Evolutionary conservation across 35 echinoderm and acorn worm genomes (phyloP).

Genomic region (Ophioderma brevispina): DNA sequence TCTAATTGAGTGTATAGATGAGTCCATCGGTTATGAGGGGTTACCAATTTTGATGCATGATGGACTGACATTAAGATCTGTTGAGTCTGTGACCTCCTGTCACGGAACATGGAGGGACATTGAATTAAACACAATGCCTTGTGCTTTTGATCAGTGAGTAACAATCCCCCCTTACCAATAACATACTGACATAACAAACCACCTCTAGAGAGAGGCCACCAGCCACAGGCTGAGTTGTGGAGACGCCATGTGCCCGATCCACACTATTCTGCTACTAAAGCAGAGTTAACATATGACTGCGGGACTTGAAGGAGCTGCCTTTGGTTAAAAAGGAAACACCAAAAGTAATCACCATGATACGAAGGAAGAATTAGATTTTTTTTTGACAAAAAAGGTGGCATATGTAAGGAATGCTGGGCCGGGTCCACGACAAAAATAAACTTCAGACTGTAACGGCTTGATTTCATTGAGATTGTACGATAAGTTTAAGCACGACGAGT

Average conservation of each 20-base stretch:
- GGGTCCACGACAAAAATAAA: no score
- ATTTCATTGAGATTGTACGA: no score
- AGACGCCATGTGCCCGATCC: neutral
- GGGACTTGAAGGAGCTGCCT: neutral
- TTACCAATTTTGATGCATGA: neutral
- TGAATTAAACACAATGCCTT: neutral
- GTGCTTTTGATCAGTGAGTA: neutral
- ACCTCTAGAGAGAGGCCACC: neutral
- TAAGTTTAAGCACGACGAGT: no score
- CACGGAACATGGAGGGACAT: neutral
- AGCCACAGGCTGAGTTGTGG: no score
- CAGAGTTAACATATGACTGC: neutral
- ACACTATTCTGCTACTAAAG: neutral
- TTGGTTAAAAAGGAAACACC: neutral
- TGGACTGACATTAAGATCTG: neutral
- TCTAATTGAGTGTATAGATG: no score
- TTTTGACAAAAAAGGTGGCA: neutral
- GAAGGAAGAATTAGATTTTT: neutral
- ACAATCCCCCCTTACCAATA: neutral
- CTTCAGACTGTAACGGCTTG: no score
- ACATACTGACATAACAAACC: neutral
- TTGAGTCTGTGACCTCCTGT: neutral
- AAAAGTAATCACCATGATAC: neutral
- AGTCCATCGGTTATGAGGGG: no score
- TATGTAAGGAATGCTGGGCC: no score